Conservation (phyloP, 2,888 invertebrate species). For the Monochamus alternatus region DNA sequence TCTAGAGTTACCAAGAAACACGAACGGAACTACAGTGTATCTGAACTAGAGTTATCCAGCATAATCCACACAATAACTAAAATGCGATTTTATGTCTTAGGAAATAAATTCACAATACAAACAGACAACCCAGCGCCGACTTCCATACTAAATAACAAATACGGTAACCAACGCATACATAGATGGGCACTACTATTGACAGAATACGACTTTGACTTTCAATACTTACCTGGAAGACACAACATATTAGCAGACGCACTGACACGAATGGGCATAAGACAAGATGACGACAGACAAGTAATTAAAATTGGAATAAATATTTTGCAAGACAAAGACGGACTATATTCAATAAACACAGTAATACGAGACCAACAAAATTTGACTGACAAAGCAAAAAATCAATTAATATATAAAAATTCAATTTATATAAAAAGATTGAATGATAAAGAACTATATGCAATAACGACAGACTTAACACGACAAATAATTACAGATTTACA, state of each 20-base stretch:
- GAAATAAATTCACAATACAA: conserved; percentile 31
- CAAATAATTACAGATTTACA: background rate
- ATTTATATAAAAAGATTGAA: too few species aligned
- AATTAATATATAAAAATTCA: too few species aligned
- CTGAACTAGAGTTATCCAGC: conserved; percentile 12
- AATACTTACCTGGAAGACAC: conserved; percentile 23
- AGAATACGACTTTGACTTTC: conserved; percentile 24
- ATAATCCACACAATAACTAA: conserved; percentile 28
- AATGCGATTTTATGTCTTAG: conserved; percentile 25
- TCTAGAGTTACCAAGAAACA: conserved; percentile 6
- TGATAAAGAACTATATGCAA: too few species aligned
- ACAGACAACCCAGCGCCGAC: conserved; percentile 33
- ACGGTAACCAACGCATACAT: background rate
- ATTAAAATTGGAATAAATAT: conserved; percentile 15
- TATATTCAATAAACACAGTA: conserved; percentile 15
- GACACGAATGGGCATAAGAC: conserved; percentile 16
- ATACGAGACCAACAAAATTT: background rate
- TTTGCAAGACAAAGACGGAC: background rate
- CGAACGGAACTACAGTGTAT: too few species aligned
- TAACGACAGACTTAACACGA: background rate
- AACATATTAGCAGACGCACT: conserved; percentile 31
- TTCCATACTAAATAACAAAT: conserved; percentile 32
- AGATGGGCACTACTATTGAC: conserved; percentile 24
- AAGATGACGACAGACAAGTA: background rate
- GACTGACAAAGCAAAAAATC: too few species aligned